Evolutionary conservation across 1,140 invertebrate genomes (phyloP), one percentile per base, ranked within the genome.

Genomic region (Aphidius gifuensis): DNA sequence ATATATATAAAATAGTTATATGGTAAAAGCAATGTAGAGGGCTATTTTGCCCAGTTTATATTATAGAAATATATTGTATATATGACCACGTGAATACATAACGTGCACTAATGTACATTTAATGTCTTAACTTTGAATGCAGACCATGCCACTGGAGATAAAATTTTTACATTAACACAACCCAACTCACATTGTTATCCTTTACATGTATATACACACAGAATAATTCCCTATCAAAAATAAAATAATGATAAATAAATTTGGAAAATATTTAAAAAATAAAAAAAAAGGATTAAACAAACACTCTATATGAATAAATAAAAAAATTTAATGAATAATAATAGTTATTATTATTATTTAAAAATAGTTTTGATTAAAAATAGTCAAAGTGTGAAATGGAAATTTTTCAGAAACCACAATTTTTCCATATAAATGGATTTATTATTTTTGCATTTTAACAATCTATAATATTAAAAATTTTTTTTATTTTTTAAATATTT

Each of bases 71-170:
- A 43, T 16, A 32, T 11, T 23, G 21, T 45, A 21, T 46, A 38
- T 32, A 16, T 21, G 44, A 58, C 7, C 7, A 23, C 5, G 39
- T 11, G 53, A 9, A 16, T 32, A 43, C 45, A 49, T 60, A 60
- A 58, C 45, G 49, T 57, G 40, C 69, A 68, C 72, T 79, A 76
- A 79, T 78, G 75, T 74, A 74, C 72, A 75, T 79, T 79, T 79
- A 79, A 79, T 77, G 77, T 78, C 75, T 76, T 66, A 76, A 79
- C 72, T 78, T 79, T 77, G 76, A 78, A 79, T 76, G 69, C 75
- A 64, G 64, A 64, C 58, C 64, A 67, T 64, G 58, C 51, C 47
- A 48, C 65, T 58, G 59, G 47, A 71, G 76, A 79, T 77, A 74
- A 74, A 72, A 74, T 76, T 74, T 76, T 74, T 72, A 69, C 70